Conservation (phyloP, 2,888 invertebrate genomes). For the Mesorhabditis belari region DNA sequence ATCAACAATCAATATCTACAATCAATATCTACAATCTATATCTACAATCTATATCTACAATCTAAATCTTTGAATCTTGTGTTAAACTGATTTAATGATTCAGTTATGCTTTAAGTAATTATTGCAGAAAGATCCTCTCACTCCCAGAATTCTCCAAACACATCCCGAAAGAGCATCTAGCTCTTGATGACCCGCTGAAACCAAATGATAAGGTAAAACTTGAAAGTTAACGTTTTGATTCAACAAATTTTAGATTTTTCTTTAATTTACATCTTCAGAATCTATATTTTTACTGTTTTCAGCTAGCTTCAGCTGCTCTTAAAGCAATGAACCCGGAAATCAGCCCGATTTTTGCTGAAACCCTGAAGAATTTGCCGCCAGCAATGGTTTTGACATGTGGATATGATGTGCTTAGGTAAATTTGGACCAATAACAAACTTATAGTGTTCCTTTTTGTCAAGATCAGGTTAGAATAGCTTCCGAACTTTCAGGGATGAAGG, state of each 20-base stretch:
- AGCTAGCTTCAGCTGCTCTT: too few relatives aligned
- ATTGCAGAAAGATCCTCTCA: neutral
- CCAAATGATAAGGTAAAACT: too few relatives aligned
- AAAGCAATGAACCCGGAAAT: slow-evolving; percentile 34
- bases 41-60: too few relatives aligned
- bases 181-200: too few relatives aligned
- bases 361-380: slow-evolving; percentile 32
- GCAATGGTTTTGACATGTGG: slow-evolving; percentile 43
- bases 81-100: too few relatives aligned
- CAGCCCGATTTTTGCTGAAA: slow-evolving; percentile 37
- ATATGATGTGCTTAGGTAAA: slow-evolving; percentile 36
- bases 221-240: too few relatives aligned
- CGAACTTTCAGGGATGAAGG: slow-evolving; percentile 42
- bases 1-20: too few relatives aligned
- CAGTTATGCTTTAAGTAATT: too few relatives aligned
- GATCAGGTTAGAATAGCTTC: neutral
- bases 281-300: slow-evolving; percentile 13
- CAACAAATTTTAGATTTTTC: too few relatives aligned
- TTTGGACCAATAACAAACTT: neutral
- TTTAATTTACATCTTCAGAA: neutral
- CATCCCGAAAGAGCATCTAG: too few relatives aligned
- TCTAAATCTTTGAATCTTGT: too few relatives aligned
- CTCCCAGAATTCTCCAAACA: neutral
- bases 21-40: too few relatives aligned
- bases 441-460: neutral